Percentiles rank a stretch among this genome's conserved stretches.
Conservation (phyloP, 1,140 invertebrate species). For the Bombus impatiens region DNA sequence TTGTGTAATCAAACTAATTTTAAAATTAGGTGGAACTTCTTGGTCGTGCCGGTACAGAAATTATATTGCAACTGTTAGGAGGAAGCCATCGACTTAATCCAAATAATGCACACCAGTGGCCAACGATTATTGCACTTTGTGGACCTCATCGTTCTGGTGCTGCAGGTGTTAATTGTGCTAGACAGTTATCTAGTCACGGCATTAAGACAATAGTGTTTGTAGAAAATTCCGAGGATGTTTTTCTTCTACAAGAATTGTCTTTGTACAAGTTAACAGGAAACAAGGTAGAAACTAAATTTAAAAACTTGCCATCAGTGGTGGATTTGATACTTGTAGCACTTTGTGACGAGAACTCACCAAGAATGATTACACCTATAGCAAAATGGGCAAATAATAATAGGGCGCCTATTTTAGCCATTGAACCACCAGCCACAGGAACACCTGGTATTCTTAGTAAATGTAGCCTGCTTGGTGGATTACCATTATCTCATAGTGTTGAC, state of each 20-base stretch:
- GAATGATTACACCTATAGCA: conserved; percentile 79
- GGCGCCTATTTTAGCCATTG: conserved; percentile 91
- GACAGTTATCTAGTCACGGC: conserved; percentile 92
- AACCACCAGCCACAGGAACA: conserved; percentile 89
- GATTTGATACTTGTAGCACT: conserved; percentile 89
- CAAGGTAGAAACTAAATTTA: conserved; percentile 82
- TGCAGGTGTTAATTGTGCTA: conserved; percentile 88
- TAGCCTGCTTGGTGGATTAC: conserved; percentile 89
- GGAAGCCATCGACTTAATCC: conserved; percentile 89
- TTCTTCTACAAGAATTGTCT: conserved; percentile 84
- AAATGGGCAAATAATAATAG: conserved; percentile 88
- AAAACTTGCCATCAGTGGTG: conserved; percentile 84
- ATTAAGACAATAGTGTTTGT: conserved; percentile 88
- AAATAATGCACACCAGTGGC: conserved; percentile 91
- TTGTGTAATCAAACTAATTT: neutral
- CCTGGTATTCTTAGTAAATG: conserved; percentile 88
- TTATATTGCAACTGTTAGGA: conserved; percentile 90
- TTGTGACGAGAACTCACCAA: conserved; percentile 80
- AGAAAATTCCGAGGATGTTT: conserved; percentile 82
- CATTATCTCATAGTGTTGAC: conserved; percentile 86
- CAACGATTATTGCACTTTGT: conserved; percentile 89
- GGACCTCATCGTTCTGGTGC: conserved; percentile 88
- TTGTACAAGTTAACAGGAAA: conserved; percentile 86
- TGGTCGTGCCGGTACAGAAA: conserved; percentile 90
- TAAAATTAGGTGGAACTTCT: conserved; percentile 86